Percentiles rank a stretch among this genome's conserved stretches.
Conservation (phyloP, 2,797 vertebrate species). For the Cacajao melanocephalus region DNA sequence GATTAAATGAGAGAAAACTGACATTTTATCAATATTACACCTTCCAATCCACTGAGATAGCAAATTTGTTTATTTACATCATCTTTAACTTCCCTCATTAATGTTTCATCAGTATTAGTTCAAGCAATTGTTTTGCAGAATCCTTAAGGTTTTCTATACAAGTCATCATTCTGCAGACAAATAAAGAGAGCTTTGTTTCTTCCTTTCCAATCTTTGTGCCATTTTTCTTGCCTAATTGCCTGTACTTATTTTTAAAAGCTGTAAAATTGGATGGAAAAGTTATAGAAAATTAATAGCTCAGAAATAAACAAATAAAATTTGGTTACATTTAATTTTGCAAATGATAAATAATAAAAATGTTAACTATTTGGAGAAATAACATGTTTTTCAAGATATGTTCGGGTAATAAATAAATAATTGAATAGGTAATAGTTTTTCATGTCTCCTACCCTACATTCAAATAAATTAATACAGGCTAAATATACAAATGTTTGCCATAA, state of each 20-base stretch:
- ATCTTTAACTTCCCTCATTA: not conserved
- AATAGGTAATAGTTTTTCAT: not conserved
- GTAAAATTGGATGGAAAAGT: not conserved
- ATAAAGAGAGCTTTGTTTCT: not conserved
- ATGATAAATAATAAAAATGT: not conserved
- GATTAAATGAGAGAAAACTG: no score
- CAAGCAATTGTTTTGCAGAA: not conserved
- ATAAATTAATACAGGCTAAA: not conserved
- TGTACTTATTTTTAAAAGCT: not conserved
- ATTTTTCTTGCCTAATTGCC: not conserved
- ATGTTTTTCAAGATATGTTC: not conserved
- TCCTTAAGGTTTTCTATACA: not conserved
- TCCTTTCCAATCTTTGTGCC: not conserved
- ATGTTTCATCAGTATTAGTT: not conserved
- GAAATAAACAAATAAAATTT: not conserved
- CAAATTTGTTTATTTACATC: no score
- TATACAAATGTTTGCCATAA: not conserved
- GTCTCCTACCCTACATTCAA: not conserved
- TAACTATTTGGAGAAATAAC: not conserved
- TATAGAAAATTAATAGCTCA: not conserved
- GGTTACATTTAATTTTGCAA: not conserved
- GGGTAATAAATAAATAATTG: not conserved
- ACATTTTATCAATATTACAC: no score
- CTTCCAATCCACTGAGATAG: no score
- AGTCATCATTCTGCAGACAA: not conserved